These are phyloP conservation scores for Oncorhynchus keta DNA, from an alignment of 2,113 vertebrate genomes.

Conservation along the genomic window DNA sequence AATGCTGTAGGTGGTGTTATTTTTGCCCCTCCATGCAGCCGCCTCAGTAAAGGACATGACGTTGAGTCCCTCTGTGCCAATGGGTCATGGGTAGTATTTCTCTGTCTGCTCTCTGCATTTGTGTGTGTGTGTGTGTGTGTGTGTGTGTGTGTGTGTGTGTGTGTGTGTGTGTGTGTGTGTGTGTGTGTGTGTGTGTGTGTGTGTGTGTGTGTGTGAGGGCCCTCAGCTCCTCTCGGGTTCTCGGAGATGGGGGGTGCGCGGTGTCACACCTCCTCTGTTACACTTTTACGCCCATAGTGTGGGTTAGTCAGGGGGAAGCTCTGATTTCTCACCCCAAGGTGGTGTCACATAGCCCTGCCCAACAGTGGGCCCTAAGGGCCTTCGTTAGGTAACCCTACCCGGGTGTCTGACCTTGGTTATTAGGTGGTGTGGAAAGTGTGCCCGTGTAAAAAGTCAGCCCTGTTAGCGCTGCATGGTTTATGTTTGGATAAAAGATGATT, in stretches of 20 bases:
- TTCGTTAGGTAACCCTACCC: too few species aligned
- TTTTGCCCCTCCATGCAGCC: too few species aligned
- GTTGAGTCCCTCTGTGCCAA: background rate
- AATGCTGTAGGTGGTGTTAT: too few species aligned
- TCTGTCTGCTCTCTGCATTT: background rate
- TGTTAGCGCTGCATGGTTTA: background rate
- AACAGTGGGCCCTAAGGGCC: too few species aligned
- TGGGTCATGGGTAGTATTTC: background rate
- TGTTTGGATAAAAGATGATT: background rate
- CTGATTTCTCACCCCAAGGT: background rate
- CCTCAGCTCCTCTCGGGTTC: background rate
- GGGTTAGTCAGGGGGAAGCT: background rate
- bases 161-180: background rate
- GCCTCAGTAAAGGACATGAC: too few species aligned
- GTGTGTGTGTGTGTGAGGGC: background rate
- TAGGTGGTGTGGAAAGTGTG: constrained; percentile 25
- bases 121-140: background rate
- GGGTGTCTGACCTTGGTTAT: constrained; percentile 2
- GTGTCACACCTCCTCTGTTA: background rate
- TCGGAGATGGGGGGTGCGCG: background rate
- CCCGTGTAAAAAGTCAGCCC: background rate
- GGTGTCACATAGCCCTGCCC: constrained; percentile 32
- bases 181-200: background rate
- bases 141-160: background rate
- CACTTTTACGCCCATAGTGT: background rate